phyloP scores from a whole-genome alignment of 2,113 vertebrate genomes.

The Falco punctatus region DNA sequence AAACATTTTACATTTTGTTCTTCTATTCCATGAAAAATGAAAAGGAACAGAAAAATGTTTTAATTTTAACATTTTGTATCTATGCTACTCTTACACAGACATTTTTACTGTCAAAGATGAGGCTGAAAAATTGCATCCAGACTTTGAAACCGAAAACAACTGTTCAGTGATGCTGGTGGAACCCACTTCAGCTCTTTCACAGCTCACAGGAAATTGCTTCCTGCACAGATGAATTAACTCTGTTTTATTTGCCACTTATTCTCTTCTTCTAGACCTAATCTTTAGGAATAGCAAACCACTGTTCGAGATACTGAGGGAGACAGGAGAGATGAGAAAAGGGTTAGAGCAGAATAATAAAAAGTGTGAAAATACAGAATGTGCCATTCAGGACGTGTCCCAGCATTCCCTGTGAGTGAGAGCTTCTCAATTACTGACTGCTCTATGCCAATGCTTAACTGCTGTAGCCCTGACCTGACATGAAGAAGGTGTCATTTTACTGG shows the following conservation, averaged over 20 bases:
- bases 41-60: not conserved
- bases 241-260: not conserved
- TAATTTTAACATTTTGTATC: not conserved
- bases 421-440: not conserved
- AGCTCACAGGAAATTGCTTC: not conserved
- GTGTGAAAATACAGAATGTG: not conserved
- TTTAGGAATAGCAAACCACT: not conserved
- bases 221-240: not conserved
- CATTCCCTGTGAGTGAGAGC: not conserved
- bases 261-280: not conserved
- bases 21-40: not conserved
- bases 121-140: not conserved
- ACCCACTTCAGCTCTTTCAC: not conserved
- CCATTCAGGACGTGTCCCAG: too few species aligned
- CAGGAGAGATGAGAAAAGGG: accelerated
- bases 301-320: not conserved
- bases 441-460: not conserved
- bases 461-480: not conserved
- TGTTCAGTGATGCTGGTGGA: not conserved
- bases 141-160: not conserved
- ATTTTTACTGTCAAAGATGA: not conserved
- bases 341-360: not conserved
- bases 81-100: not conserved
- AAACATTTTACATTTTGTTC: not conserved
- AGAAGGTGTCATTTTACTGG: not conserved